Conservation (phyloP, 2,797 vertebrate genomes). For the Chiroxiphia lanceolata region DNA sequence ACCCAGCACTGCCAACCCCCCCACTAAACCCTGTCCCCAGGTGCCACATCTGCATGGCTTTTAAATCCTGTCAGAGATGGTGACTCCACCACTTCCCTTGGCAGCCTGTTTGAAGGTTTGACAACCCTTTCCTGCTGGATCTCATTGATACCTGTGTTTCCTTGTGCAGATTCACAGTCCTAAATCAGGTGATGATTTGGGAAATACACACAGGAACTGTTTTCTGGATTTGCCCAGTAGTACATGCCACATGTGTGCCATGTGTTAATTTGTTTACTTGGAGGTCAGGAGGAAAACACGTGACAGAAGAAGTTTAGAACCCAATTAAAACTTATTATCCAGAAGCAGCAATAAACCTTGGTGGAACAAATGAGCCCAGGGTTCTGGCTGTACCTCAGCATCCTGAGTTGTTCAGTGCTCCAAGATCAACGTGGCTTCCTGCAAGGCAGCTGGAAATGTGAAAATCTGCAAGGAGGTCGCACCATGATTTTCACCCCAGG, state of each 20-base stretch:
- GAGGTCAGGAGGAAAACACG: background rate
- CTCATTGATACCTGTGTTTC: background rate
- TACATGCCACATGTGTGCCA: background rate
- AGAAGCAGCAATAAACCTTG: background rate
- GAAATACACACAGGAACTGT: background rate
- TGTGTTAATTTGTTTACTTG: background rate
- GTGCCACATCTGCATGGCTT: background rate
- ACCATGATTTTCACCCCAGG: background rate
- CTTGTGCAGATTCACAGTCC: background rate
- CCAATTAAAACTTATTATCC: conserved; percentile 23
- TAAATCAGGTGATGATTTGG: background rate
- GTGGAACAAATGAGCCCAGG: background rate
- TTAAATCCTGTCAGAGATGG: background rate
- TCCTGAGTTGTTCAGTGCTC: background rate
- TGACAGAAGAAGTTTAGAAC: background rate
- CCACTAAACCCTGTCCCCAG: too few species aligned
- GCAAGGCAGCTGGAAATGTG: background rate
- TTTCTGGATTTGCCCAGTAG: background rate
- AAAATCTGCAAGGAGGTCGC: background rate
- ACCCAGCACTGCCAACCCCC: background rate
- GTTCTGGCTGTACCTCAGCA: background rate
- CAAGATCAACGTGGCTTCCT: background rate
- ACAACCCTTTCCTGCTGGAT: background rate
- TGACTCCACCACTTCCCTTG: background rate
- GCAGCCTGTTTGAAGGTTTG: background rate